Conservation (phyloP, 2,888 invertebrate genomes). For the Dinocampus coccinellae region DNA sequence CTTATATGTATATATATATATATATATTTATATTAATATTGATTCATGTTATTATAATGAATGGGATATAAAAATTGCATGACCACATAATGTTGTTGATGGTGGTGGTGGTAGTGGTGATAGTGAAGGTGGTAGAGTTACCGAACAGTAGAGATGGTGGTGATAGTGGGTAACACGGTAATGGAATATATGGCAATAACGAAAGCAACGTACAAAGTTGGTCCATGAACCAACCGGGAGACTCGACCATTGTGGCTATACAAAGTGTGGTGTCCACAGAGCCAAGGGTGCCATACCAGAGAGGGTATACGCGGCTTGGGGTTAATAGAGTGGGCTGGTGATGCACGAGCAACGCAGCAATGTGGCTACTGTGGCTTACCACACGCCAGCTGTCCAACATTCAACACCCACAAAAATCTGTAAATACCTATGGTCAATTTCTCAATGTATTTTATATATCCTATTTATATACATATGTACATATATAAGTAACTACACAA, state of each 20-base stretch:
- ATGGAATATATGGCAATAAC: conserved; percentile 17
- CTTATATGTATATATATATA: too few species aligned
- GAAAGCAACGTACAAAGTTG: conserved; percentile 9
- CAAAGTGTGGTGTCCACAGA: conserved; percentile 53
- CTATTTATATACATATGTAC: too few species aligned
- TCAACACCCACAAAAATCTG: conserved; percentile 63
- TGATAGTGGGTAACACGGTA: not conserved
- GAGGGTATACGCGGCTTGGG: conserved; percentile 52
- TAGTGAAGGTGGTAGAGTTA: not conserved
- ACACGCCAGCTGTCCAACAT: conserved; percentile 66
- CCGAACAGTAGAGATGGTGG: not conserved
- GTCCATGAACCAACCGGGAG: conserved; percentile 9
- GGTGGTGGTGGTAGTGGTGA: not conserved
- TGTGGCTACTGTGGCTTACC: conserved; percentile 66
- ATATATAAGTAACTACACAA: too few species aligned
- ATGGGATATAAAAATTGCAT: too few species aligned
- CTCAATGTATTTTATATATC: conserved; percentile 1
- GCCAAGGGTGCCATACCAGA: conserved; percentile 46
- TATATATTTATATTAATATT: too few species aligned
- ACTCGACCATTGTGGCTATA: conserved; percentile 10
- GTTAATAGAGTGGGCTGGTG: conserved; percentile 68
- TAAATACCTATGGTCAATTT: conserved; percentile 53
- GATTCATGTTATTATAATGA: too few species aligned
- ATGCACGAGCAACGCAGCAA: conserved; percentile 67
- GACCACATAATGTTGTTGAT: too few species aligned